A percentile compares a stretch with the other conserved stretches of the same genome.
These are phyloP conservation scores for Loxodonta africana DNA, from an alignment of 2,113 vertebrate genomes.

Conservation along the genomic window DNA sequence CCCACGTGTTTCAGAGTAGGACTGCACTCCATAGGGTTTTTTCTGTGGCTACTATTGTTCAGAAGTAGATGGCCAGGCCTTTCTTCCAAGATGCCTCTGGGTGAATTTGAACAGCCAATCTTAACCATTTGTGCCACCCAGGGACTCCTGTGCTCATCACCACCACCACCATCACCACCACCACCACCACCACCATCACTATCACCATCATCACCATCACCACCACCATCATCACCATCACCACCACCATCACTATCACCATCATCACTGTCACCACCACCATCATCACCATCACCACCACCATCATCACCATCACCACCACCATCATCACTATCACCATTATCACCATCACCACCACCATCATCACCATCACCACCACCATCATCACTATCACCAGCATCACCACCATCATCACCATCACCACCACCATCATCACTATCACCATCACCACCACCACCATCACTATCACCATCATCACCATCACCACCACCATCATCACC, in stretches of 20 bases:
- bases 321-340: fast-evolving
- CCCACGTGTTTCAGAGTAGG: not conserved
- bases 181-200: fast-evolving
- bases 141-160: not conserved
- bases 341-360: not conserved
- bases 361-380: not conserved
- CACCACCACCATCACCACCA: not conserved
- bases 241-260: fast-evolving
- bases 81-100: not conserved
- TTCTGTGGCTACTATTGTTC: not conserved
- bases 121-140: not conserved
- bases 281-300: fast-evolving
- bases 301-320: fast-evolving
- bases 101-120: not conserved
- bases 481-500: too few relatives aligned
- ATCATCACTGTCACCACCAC: fast-evolving
- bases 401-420: fast-evolving
- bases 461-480: too few relatives aligned
- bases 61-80: not conserved
- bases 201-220: not conserved
- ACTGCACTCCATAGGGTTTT: not conserved
- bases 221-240: not conserved
- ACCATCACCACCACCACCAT: too few relatives aligned
- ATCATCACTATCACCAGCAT: too few relatives aligned
- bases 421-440: too few relatives aligned